Evolutionary conservation across 2,888 invertebrate species (phyloP), one percentile per base, ranked within the genome.

Genomic region (Amphiduros pacificus): DNA sequence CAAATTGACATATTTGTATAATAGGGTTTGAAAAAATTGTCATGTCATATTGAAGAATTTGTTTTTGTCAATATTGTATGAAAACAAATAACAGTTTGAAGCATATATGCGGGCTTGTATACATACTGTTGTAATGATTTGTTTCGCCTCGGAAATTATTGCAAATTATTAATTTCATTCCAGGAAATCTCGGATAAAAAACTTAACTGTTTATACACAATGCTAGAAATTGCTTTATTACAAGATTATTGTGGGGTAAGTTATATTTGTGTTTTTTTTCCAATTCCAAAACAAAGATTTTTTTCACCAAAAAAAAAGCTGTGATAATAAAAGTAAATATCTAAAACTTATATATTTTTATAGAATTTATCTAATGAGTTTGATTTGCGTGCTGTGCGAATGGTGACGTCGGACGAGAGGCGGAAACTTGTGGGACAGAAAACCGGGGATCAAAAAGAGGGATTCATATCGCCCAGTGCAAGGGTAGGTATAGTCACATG

Each of bases 181-280:
- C 26, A 68, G 64, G 61, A 59, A 26, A 29, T 65, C 2, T 31
- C 60, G 9, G 51, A 59, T 29, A 69, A 69, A 56, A 69, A 68
- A 41, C 27, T 65, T 20, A 58, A 62, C 52, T 69, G 69, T 57
- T 49, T 68, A 48, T 31, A 69, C 40, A 68, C 69, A 14, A 65
- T 68, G 65, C 29, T 62, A 27, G 59, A 60, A 40, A 60, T 69
- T 3, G 20, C 66, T 17, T 32, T 36, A 9, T 49, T 69, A 36
- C 64, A 69, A 44, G 64, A 69, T 32, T 54, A 59, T 22, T 66
- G 65, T 26, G 54, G 50, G 28, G 69, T 69, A 58, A 64, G 69
- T 56, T 22, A 56, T 27, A 27, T 32, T 24, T 11, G 26, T n/a
- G 20, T 44, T 22, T 48, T 20, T 36, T 9, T 36, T 9, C 11